Evolutionary conservation across 2,797 vertebrate species (phyloP).

Genomic region (Oreonectes daqikongensis): DNA sequence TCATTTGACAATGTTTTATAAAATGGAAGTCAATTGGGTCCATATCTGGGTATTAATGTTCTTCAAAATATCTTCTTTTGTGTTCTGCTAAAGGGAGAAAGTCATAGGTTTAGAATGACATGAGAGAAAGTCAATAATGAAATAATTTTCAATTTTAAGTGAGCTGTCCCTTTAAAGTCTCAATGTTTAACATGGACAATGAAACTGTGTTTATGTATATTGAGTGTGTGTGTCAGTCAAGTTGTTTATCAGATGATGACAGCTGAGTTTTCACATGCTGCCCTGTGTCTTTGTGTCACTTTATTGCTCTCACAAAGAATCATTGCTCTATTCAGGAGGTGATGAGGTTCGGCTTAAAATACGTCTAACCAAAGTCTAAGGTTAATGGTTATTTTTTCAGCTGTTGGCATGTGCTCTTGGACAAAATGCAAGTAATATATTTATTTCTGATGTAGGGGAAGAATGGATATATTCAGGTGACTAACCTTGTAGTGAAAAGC

Average conservation of each 20-base stretch:
- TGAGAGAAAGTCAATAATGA: too few relatives aligned
- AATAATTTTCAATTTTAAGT: too few relatives aligned
- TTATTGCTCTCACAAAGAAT: slow-evolving; percentile 24
- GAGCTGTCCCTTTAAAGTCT: neutral
- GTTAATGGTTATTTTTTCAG: slow-evolving; percentile 47
- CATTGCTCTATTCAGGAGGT: slow-evolving; percentile 9
- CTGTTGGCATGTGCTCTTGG: slow-evolving; percentile 48
- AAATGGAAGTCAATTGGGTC: too few relatives aligned
- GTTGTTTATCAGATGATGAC: slow-evolving; percentile 9
- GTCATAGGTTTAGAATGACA: too few relatives aligned
- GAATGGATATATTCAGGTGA: slow-evolving; percentile 1
- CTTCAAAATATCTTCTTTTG: too few relatives aligned
- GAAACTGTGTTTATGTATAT: neutral
- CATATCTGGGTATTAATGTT: too few relatives aligned
- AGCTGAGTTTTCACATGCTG: slow-evolving; percentile 50
- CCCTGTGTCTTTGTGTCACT: slow-evolving; percentile 11
- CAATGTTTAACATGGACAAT: neutral
- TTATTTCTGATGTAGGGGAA: neutral
- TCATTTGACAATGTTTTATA: too few relatives aligned
- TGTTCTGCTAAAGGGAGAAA: too few relatives aligned
- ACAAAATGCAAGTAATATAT: slow-evolving; percentile 36
- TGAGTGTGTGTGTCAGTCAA: neutral
- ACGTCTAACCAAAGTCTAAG: slow-evolving; percentile 16
- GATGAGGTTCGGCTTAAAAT: slow-evolving; percentile 23
- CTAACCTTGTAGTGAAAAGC: neutral